Conservation (phyloP, 1,140 invertebrate species). For the Dufourea novaeangliae region DNA sequence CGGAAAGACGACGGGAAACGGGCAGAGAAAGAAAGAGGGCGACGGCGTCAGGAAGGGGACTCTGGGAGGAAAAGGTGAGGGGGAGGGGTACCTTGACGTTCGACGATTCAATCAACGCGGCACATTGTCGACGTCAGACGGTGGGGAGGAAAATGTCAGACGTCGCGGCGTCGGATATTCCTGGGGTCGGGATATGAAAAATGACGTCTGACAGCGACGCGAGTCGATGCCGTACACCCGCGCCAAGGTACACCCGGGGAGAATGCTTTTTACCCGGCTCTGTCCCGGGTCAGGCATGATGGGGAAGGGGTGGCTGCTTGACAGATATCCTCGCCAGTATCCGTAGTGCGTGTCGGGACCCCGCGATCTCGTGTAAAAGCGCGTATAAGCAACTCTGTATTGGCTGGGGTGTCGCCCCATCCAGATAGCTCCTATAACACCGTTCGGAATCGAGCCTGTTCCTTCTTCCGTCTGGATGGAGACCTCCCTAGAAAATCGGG, state of each 20-base stretch:
- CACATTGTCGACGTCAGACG: conserved; percentile 71
- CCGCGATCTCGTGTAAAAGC: conserved; percentile 44
- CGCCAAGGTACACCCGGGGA: conserved; percentile 41
- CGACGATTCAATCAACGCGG: conserved; percentile 73
- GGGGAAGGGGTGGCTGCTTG: conserved; percentile 29
- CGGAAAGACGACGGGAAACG: not conserved
- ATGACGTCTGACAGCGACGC: conserved; percentile 66
- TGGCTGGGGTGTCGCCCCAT: conserved; percentile 37
- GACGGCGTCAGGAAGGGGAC: not conserved
- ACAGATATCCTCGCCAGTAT: conserved; percentile 58
- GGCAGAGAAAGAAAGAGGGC: not conserved
- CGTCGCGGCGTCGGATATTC: conserved; percentile 66
- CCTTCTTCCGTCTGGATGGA: not conserved
- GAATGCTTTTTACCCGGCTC: conserved; percentile 54
- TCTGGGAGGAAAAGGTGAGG: too few species aligned
- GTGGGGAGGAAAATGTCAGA: conserved; percentile 65
- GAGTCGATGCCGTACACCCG: conserved; percentile 20
- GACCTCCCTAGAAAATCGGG: not conserved
- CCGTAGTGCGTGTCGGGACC: conserved; percentile 39
- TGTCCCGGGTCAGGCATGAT: not conserved
- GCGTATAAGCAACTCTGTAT: conserved; percentile 53
- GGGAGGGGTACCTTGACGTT: conserved; percentile 50
- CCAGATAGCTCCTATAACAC: conserved; percentile 13
- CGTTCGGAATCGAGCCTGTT: conserved; percentile 23
- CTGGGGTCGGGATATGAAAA: conserved; percentile 72